Conservation (phyloP, 2,888 invertebrate species). For the Neocrepidodera transversa region DNA sequence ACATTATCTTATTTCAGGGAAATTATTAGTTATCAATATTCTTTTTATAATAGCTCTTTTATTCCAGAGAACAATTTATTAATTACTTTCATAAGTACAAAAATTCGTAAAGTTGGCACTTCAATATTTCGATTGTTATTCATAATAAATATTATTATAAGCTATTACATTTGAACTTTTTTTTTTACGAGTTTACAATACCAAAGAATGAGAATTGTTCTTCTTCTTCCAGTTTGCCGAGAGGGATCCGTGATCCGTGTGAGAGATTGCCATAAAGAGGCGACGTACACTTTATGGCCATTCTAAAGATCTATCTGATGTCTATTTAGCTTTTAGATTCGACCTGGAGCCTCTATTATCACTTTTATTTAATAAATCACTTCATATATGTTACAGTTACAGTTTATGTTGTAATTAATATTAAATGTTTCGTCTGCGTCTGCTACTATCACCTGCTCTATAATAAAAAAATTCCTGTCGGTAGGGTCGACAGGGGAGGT, state of each 20-base stretch:
- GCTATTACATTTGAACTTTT: too few species aligned
- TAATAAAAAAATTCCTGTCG: too few species aligned
- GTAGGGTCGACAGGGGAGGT: too few species aligned
- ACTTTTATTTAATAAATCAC: slow-evolving; percentile 53
- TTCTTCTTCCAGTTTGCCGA: slow-evolving; percentile 10
- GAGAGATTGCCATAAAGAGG: slow-evolving; percentile 55
- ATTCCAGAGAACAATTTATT: too few species aligned
- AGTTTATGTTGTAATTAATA: not conserved
- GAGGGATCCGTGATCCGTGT: slow-evolving; percentile 11
- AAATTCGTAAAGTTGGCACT: too few species aligned
- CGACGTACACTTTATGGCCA: slow-evolving; percentile 57
- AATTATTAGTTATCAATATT: too few species aligned
- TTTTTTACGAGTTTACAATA: not conserved
- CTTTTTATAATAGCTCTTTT: too few species aligned
- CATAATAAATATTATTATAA: too few species aligned
- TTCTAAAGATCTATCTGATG: slow-evolving; percentile 54
- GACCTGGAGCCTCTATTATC: slow-evolving; percentile 55
- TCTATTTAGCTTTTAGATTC: slow-evolving; percentile 59
- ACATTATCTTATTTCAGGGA: too few species aligned
- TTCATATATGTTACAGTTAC: slow-evolving; percentile 5
- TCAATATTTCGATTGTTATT: too few species aligned
- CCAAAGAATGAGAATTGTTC: slow-evolving; percentile 7
- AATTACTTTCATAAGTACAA: too few species aligned
- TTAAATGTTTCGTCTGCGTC: not conserved
- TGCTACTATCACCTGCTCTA: not conserved